Conservation (phyloP, 1,140 invertebrate genomes). For the Penaeus indicus region DNA sequence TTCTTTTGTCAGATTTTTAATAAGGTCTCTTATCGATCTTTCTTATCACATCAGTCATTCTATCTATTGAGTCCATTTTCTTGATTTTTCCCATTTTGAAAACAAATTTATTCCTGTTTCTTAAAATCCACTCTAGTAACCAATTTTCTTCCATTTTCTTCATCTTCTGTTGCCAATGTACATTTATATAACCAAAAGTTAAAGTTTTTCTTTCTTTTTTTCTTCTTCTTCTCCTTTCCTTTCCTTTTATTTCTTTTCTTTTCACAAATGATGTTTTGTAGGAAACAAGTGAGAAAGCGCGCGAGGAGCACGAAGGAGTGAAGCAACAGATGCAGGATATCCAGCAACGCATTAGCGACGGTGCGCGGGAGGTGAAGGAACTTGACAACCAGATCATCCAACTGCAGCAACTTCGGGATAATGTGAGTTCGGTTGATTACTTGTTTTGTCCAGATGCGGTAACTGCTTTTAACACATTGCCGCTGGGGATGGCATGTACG, state of each 20-base stretch:
- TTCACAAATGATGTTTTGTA: constrained; percentile 61
- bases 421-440: constrained; percentile 56
- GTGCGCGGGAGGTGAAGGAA: constrained; percentile 55
- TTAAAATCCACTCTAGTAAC: too few species aligned
- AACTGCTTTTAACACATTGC: too few species aligned
- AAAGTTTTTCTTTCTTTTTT: background rate
- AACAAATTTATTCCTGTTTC: too few species aligned
- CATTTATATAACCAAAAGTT: background rate
- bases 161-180: too few species aligned
- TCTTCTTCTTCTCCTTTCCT: background rate
- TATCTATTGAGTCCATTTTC: too few species aligned
- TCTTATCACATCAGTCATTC: too few species aligned
- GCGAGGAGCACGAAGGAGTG: constrained; percentile 70
- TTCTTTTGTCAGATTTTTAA: too few species aligned
- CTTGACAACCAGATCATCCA: constrained; percentile 69
- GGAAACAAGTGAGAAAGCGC: constrained; percentile 74
- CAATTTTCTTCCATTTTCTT: too few species aligned
- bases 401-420: constrained; percentile 70
- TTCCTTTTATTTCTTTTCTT: background rate
- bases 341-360: constrained; percentile 67
- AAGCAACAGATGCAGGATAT: constrained; percentile 72
- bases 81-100: too few species aligned
- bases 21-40: too few species aligned
- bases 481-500: too few species aligned
- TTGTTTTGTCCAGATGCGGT: background rate